Evolutionary conservation across 2,113 vertebrate genomes (phyloP), one percentile per base, ranked within the genome.

Genomic region (Brachyhypopomus gauderio): DNA sequence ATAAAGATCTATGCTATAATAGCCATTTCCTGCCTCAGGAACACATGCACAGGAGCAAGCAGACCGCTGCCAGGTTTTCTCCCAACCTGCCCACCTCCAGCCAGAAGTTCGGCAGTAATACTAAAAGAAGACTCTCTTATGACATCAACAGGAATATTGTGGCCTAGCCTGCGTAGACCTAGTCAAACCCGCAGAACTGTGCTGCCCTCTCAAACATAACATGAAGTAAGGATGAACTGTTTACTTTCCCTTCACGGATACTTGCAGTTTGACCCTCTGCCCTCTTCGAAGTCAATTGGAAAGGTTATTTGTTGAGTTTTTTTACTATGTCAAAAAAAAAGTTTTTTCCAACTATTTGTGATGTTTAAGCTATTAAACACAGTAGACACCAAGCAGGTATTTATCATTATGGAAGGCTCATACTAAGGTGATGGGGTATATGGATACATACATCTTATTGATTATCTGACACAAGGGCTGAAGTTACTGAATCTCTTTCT

Each of bases 121-220:
- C 89, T 52, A 92, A 92, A 84, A 87, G 92, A 58, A 91, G 90
- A 67, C 86, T 92, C 71, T 93, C 93, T 0, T 92, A 89, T 5
- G 92, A 93, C 87, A 69, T 88, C 85, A 93, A 91, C 91, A 91
- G 88, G 52, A 92, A 89, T 83, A 20, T 87, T 12, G 41, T 78
- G 81, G 85, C 88, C 71, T 93, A 84, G 84, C 56, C 25, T 14
- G 3, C 20, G 1, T 2, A 7, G 27, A 5, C 66, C 27, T 19
- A 30, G 3, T 5, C 8, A 52, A 52, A 11, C 8, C 45, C 30
- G 2, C 25, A 19, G 41, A 66, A 17, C 48, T 36, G 2, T 23
- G 16, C 56, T 48, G 19, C 60, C 7, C 62, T 19, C 9, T 38
- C 20, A 17, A 38, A 6, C 74, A 9, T 20, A 23, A 62, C 8